These are phyloP conservation scores for Gadus macrocephalus DNA, from an alignment of 2,113 vertebrate species.

Conservation along the genomic window DNA sequence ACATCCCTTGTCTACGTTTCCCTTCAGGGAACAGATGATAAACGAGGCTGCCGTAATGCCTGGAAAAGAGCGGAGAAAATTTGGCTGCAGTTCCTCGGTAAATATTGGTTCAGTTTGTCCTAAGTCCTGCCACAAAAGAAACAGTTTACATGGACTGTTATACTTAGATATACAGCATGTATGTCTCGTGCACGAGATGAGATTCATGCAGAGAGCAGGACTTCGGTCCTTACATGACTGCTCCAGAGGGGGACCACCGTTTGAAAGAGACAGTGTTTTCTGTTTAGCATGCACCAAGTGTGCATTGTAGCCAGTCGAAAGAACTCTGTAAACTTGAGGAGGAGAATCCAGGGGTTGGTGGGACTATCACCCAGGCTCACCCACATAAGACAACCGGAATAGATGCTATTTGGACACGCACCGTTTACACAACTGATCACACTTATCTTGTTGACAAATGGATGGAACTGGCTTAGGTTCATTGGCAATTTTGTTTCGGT, in stretches of 20 bases:
- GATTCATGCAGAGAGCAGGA: constrained; percentile 38
- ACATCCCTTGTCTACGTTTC: constrained; percentile 47
- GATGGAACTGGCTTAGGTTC: not conserved
- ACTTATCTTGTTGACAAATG: constrained; percentile 12
- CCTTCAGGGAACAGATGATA: constrained; percentile 61
- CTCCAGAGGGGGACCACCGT: constrained; percentile 59
- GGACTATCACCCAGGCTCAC: too few species aligned
- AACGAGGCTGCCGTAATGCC: constrained; percentile 60
- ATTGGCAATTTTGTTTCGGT: not conserved
- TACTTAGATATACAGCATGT: constrained; percentile 38
- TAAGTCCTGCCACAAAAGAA: constrained; percentile 68
- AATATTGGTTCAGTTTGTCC: constrained; percentile 76
- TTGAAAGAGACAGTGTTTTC: constrained; percentile 34
- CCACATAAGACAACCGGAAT: too few species aligned
- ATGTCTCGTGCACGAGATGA: constrained; percentile 58
- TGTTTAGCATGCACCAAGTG: constrained; percentile 13
- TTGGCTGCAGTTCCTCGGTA: constrained; percentile 66
- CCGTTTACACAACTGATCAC: too few species aligned
- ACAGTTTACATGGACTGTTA: constrained; percentile 72
- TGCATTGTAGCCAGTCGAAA: not conserved
- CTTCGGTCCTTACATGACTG: constrained; percentile 55
- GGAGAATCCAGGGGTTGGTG: too few species aligned
- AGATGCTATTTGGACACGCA: too few species aligned
- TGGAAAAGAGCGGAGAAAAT: constrained; percentile 62
- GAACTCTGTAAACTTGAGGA: too few species aligned